Evolutionary conservation across 2,888 invertebrate genomes (phyloP).

Genomic region (Boloria selene): DNA sequence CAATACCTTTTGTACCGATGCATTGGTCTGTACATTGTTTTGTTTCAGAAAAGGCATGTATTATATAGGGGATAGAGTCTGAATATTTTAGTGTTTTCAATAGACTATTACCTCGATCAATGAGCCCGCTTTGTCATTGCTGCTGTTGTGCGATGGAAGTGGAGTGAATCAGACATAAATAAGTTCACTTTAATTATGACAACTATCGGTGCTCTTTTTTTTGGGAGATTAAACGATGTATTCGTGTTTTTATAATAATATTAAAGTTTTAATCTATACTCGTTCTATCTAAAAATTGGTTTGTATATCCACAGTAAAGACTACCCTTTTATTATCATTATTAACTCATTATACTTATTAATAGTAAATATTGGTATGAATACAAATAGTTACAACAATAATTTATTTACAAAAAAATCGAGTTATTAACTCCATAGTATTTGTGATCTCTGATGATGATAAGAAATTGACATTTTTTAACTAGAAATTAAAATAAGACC

Average conservation of each 20-base stretch:
- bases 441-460: too few species aligned
- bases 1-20: constrained; percentile 33
- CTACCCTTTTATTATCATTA: too few species aligned
- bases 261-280: too few species aligned
- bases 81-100: constrained; percentile 36
- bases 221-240: neutral
- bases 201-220: neutral
- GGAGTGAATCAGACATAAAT: constrained; percentile 1
- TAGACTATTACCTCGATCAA: constrained; percentile 31
- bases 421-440: too few species aligned
- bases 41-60: constrained; percentile 31
- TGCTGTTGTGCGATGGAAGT: neutral
- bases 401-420: too few species aligned
- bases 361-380: too few species aligned
- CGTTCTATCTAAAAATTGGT: too few species aligned
- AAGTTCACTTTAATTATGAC: constrained; percentile 3
- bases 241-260: neutral
- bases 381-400: too few species aligned
- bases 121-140: constrained; percentile 7
- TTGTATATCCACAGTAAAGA: too few species aligned
- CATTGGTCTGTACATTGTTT: constrained; percentile 38
- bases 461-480: too few species aligned
- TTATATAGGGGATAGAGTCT: constrained; percentile 14
- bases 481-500: too few species aligned
- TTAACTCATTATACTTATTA: too few species aligned